These are phyloP conservation scores for Atrichornis clamosus DNA, from an alignment of 2,113 vertebrate species.

Conservation along the genomic window DNA sequence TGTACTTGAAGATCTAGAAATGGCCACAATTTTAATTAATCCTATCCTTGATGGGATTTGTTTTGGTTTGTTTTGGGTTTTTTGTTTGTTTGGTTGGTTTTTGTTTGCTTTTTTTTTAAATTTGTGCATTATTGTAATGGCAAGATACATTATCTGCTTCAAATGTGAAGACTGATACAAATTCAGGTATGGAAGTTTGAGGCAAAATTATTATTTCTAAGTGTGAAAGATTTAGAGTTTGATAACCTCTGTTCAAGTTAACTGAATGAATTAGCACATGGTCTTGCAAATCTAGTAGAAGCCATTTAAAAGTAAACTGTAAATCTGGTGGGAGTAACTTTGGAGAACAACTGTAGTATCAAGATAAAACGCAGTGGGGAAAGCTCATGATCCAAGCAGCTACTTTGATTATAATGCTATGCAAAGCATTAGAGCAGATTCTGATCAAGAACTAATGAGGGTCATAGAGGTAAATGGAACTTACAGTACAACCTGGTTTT, in stretches of 20 bases:
- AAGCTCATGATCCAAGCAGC: not conserved
- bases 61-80: not conserved
- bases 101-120: not conserved
- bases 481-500: not conserved
- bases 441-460: not conserved
- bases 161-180: not conserved
- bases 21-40: not conserved
- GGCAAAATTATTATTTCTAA: not conserved
- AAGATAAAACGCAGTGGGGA: not conserved
- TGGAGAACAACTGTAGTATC: not conserved
- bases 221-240: not conserved
- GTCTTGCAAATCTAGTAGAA: not conserved
- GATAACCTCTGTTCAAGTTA: not conserved
- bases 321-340: not conserved
- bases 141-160: not conserved
- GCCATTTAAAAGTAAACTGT: not conserved
- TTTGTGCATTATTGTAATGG: not conserved
- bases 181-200: not conserved
- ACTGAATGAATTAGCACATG: not conserved
- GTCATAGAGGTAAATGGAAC: not conserved
- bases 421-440: not conserved
- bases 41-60: accelerated
- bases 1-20: not conserved
- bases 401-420: not conserved
- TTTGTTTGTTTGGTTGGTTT: not conserved